These are phyloP conservation scores for Penaeus indicus DNA, from an alignment of 1,140 invertebrate species.

Conservation along the genomic window DNA sequence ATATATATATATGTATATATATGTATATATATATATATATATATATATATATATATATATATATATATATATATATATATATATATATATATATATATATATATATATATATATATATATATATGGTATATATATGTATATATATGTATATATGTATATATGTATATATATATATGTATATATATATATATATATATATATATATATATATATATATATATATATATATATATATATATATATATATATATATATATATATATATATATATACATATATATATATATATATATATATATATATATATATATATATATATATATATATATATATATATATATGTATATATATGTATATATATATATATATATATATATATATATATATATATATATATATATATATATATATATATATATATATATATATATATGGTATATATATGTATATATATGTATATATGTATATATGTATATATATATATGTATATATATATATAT, in stretches of 20 bases:
- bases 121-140: slow-evolving; percentile 8
- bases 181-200: neutral
- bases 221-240: slow-evolving; percentile 6
- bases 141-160: neutral
- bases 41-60: slow-evolving; percentile 1
- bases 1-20: neutral
- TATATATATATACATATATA: neutral
- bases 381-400: too few relatives aligned
- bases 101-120: neutral
- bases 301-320: neutral
- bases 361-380: neutral
- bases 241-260: neutral
- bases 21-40: neutral
- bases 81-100: neutral
- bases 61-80: neutral
- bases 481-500: neutral
- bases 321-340: slow-evolving; percentile 23
- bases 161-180: neutral
- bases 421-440: slow-evolving; percentile 10
- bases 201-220: neutral
- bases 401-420: neutral
- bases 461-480: slow-evolving; percentile 21
- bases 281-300: neutral
- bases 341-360: neutral
- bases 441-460: slow-evolving; percentile 29